A percentile compares a stretch with the other conserved stretches of the same genome.
Evolutionary conservation across 2,888 invertebrate species (phyloP).

Genomic region (Ochropacha duplaris): DNA sequence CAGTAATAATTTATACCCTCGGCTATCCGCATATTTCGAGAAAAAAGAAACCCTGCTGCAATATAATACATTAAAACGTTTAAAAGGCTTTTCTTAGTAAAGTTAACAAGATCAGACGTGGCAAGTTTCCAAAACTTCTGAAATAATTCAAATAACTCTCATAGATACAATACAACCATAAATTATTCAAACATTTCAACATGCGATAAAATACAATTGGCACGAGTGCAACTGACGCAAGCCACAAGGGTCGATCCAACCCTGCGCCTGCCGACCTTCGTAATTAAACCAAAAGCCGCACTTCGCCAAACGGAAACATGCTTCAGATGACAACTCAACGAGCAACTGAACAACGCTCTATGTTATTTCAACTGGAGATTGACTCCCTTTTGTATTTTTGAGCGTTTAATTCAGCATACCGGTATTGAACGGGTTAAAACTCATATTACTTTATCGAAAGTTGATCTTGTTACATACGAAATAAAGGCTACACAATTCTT

Average conservation of each 20-base stretch:
- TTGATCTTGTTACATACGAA: constrained; percentile 19
- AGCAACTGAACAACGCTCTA: constrained; percentile 35
- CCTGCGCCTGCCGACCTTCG: constrained; percentile 40
- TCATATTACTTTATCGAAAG: constrained; percentile 16
- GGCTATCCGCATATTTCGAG: not conserved
- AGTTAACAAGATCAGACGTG: not conserved
- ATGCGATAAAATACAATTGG: constrained; percentile 29
- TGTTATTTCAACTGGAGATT: constrained; percentile 39
- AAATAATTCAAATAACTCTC: not conserved
- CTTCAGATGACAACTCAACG: constrained; percentile 29
- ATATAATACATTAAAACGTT: not conserved
- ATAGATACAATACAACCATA: constrained; percentile 11
- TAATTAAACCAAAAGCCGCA: constrained; percentile 50
- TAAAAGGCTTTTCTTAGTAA: not conserved
- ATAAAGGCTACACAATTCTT: constrained; percentile 24
- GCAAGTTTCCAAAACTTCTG: not conserved
- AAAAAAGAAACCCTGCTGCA: not conserved
- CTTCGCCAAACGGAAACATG: constrained; percentile 36
- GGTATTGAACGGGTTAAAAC: constrained; percentile 25
- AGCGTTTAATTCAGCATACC: constrained; percentile 29
- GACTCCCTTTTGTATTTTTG: constrained; percentile 37
- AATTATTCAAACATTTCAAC: constrained; percentile 29
- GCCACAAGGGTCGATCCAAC: constrained; percentile 39
- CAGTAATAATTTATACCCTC: not conserved
- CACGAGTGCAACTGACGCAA: constrained; percentile 41